These are phyloP conservation scores for Scomber scombrus DNA, from an alignment of 2,113 vertebrate genomes.

Conservation along the genomic window DNA sequence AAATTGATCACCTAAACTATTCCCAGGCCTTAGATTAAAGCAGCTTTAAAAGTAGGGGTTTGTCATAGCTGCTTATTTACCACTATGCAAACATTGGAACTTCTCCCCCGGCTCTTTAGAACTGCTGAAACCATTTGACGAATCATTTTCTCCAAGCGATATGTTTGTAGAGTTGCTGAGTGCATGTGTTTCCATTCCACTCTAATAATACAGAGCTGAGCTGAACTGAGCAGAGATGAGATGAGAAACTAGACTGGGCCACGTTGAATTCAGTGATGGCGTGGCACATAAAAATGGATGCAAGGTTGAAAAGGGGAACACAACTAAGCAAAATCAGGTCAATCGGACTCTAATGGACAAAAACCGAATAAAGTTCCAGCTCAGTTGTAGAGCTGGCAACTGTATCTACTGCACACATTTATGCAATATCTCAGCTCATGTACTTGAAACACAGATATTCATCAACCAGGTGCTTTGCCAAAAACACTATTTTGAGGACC, in stretches of 20 bases:
- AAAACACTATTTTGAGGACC: not conserved
- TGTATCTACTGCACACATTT: not conserved
- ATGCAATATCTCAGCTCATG: not conserved
- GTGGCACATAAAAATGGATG: constrained; percentile 43
- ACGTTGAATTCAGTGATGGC: constrained; percentile 38
- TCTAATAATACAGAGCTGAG: constrained; percentile 57
- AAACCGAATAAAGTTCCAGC: not conserved
- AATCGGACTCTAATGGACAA: not conserved
- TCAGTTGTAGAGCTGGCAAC: not conserved
- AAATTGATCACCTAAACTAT: constrained; percentile 61
- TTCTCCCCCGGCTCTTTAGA: constrained; percentile 60
- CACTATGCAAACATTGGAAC: constrained; percentile 55
- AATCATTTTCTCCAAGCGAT: constrained; percentile 69
- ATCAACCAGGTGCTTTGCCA: not conserved
- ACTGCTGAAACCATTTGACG: constrained; percentile 58
- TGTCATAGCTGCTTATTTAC: constrained; percentile 59
- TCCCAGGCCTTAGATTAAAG: constrained; percentile 50
- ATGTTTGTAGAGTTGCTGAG: constrained; percentile 65
- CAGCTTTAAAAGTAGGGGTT: constrained; percentile 30
- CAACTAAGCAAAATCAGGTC: constrained; percentile 12
- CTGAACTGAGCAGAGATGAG: constrained; percentile 54
- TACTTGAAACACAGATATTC: not conserved
- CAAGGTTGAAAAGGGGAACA: not conserved
- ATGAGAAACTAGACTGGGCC: constrained; percentile 68
- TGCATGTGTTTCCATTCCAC: constrained; percentile 64